Conservation (phyloP, 2,888 invertebrate species). For the Ornithoptera alexandrae region DNA sequence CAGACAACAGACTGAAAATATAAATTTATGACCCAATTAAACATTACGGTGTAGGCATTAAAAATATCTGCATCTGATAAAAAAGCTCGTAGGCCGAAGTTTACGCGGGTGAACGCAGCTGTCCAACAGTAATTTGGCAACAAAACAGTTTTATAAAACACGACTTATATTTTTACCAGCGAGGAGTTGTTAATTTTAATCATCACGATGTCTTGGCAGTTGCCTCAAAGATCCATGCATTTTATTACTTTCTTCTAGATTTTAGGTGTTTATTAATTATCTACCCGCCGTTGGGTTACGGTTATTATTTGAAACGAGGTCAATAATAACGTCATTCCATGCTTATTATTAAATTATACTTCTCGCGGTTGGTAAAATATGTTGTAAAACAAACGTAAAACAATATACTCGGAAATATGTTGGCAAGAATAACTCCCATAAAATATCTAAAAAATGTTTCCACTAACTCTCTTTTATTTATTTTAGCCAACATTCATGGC, state of each 20-base stretch:
- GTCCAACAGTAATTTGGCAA: conserved; percentile 69
- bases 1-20: neutral
- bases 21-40: conserved; percentile 19
- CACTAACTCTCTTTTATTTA: too few relatives aligned
- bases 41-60: conserved; percentile 13
- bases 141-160: conserved; percentile 64
- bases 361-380: conserved; percentile 4
- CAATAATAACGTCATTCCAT: conserved; percentile 35
- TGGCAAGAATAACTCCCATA: neutral
- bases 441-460: too few relatives aligned
- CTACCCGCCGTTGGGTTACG: conserved; percentile 41
- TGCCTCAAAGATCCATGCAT: conserved; percentile 66
- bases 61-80: conserved; percentile 33
- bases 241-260: conserved; percentile 67
- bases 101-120: conserved; percentile 52
- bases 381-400: conserved; percentile 20
- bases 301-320: conserved; percentile 41
- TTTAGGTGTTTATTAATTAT: conserved; percentile 68
- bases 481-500: too few relatives aligned
- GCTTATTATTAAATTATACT: conserved; percentile 18
- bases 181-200: conserved; percentile 69
- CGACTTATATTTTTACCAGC: conserved; percentile 64
- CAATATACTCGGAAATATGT: conserved; percentile 8
- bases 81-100: conserved; percentile 30
- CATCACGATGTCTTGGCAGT: conserved; percentile 74